phyloP scores from a whole-genome alignment of 2,888 invertebrate genomes.

The Drosophila acutilabella region DNA sequence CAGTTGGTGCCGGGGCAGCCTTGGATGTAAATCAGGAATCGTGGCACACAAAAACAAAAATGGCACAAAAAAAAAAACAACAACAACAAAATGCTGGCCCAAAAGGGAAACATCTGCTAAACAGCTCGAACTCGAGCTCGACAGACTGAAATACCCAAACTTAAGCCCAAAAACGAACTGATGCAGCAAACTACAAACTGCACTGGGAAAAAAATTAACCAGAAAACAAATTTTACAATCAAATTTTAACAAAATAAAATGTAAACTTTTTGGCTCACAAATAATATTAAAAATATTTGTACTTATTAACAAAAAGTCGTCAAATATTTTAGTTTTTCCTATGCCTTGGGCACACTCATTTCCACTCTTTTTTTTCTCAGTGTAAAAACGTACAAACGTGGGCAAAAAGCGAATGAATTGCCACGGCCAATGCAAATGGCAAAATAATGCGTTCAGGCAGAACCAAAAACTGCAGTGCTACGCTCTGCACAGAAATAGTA shows the following conservation, averaged over 20 bases:
- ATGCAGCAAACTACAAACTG: conserved; percentile 1
- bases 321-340: too few species aligned
- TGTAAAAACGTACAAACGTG: conserved; percentile 24
- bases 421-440: conserved; percentile 56
- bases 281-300: too few species aligned
- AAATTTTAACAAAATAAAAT: too few species aligned
- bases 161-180: conserved; percentile 22
- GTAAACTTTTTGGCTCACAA: too few species aligned
- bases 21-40: conserved; percentile 44
- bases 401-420: conserved; percentile 36
- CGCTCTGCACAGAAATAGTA: neutral
- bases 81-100: conserved; percentile 14
- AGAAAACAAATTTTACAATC: neutral
- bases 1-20: conserved; percentile 28
- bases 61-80: neutral
- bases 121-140: conserved; percentile 3
- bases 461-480: conserved; percentile 19
- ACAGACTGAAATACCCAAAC: conserved; percentile 9
- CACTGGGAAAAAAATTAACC: neutral
- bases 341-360: too few species aligned
- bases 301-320: too few species aligned
- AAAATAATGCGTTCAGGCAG: conserved; percentile 63
- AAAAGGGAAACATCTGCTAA: conserved; percentile 33
- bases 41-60: conserved; percentile 17
- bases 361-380: neutral